These are phyloP conservation scores for Phainopepla nitens DNA, from an alignment of 2,113 vertebrate genomes.

Conservation along the genomic window DNA sequence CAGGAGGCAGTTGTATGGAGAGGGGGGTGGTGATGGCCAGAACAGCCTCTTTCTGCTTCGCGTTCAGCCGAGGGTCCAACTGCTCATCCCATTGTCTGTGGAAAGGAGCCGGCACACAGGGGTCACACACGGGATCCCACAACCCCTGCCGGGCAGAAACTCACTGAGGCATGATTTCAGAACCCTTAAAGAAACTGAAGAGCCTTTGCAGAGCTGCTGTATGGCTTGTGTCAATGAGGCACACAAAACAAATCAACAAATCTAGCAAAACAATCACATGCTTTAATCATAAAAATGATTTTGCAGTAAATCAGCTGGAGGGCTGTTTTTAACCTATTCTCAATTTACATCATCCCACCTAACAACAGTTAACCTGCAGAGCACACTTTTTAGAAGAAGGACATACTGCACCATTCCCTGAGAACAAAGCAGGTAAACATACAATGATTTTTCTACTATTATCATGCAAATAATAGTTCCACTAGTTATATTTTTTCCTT, in stretches of 20 bases:
- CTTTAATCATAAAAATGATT: background rate
- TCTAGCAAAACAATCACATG: background rate
- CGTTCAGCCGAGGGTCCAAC: constrained; percentile 96
- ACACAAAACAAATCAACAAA: background rate
- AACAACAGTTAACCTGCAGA: background rate
- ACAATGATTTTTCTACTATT: background rate
- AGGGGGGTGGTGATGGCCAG: constrained; percentile 96
- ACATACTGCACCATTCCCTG: background rate
- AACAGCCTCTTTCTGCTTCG: constrained; percentile 98
- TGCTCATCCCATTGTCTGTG: constrained; percentile 97
- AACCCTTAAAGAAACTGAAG: background rate
- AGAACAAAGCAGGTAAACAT: background rate
- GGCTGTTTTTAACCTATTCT: background rate
- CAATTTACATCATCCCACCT: background rate
- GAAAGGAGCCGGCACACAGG: background rate
- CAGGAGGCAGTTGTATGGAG: constrained; percentile 87
- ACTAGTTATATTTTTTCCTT: background rate
- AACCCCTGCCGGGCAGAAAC: background rate
- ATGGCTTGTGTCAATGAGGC: background rate
- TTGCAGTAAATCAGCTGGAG: background rate
- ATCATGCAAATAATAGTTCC: background rate
- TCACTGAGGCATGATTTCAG: background rate
- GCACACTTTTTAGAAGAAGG: background rate
- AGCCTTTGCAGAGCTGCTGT: background rate
- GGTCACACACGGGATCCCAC: too few species aligned